Percentiles rank a stretch among this genome's conserved stretches.
Evolutionary conservation across 2,797 vertebrate species (phyloP).

Genomic region (Ateles fusciceps): DNA sequence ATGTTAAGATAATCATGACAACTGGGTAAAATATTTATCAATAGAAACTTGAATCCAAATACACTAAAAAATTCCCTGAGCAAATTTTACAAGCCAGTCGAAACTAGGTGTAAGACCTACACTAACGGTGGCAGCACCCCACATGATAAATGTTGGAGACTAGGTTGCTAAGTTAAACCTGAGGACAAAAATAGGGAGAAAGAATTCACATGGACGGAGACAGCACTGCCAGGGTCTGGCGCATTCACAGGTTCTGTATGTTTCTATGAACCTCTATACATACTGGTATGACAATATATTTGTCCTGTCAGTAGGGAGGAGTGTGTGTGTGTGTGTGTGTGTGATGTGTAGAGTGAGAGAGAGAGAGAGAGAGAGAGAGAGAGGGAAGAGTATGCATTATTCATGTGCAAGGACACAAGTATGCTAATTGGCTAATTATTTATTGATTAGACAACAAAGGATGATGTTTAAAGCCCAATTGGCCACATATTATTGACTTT

Average conservation of each 20-base stretch:
- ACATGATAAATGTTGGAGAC: not conserved
- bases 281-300: not conserved
- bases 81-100: not conserved
- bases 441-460: slow-evolving; percentile 64
- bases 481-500: slow-evolving; percentile 50
- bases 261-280: not conserved
- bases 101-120: not conserved
- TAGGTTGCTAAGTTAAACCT: not conserved
- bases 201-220: not conserved
- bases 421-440: slow-evolving; percentile 66
- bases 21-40: slow-evolving; percentile 72
- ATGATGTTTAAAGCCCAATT: slow-evolving; percentile 60
- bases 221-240: not conserved
- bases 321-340: not conserved
- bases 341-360: not conserved
- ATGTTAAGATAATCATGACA: slow-evolving; percentile 65
- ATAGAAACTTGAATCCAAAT: slow-evolving; percentile 57
- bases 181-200: not conserved
- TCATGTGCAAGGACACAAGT: not conserved
- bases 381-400: not conserved
- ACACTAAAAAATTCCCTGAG: slow-evolving; percentile 38
- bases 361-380: not conserved
- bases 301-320: not conserved
- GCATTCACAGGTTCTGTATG: not conserved
- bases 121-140: not conserved